These are phyloP conservation scores for Podocnemis expansa DNA, from an alignment of 2,113 vertebrate genomes.

Conservation along the genomic window DNA sequence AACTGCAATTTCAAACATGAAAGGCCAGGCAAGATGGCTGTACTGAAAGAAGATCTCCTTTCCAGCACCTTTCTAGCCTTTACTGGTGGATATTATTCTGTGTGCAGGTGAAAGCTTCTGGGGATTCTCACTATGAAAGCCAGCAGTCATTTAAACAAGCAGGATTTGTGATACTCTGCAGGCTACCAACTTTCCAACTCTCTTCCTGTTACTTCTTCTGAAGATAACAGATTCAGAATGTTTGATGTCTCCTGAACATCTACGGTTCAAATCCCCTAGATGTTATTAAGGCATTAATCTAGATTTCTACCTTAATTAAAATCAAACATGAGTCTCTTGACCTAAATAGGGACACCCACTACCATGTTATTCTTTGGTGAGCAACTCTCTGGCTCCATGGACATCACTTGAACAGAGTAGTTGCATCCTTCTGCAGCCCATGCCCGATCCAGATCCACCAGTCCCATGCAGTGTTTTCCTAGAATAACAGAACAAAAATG, in stretches of 20 bases:
- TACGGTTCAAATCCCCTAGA: conserved; percentile 29
- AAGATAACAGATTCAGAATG: conserved; percentile 39
- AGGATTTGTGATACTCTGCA: conserved; percentile 25
- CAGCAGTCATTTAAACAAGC: conserved; percentile 33
- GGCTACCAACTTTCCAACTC: conserved; percentile 9
- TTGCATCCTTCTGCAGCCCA: conserved; percentile 87
- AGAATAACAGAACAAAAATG: conserved; percentile 39
- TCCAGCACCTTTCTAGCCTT: conserved; percentile 10
- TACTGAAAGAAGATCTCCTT: conserved; percentile 41
- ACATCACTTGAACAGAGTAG: conserved; percentile 88
- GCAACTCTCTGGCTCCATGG: conserved; percentile 96
- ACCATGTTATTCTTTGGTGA: conserved; percentile 99
- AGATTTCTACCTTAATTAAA: conserved; percentile 20
- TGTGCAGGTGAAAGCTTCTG: background rate
- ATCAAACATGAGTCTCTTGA: background rate
- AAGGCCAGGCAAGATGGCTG: conserved; percentile 27
- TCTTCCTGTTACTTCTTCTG: conserved; percentile 20
- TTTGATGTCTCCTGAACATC: background rate
- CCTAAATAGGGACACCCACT: conserved; percentile 79
- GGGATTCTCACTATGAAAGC: conserved; percentile 32
- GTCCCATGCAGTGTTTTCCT: conserved; percentile 97
- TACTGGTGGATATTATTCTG: background rate
- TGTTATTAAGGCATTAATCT: conserved; percentile 7
- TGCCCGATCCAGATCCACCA: conserved; percentile 95
- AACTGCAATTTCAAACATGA: background rate